phyloP scores from a whole-genome alignment of 2,113 vertebrate genomes.

The Hymenochirus boettgeri region DNA sequence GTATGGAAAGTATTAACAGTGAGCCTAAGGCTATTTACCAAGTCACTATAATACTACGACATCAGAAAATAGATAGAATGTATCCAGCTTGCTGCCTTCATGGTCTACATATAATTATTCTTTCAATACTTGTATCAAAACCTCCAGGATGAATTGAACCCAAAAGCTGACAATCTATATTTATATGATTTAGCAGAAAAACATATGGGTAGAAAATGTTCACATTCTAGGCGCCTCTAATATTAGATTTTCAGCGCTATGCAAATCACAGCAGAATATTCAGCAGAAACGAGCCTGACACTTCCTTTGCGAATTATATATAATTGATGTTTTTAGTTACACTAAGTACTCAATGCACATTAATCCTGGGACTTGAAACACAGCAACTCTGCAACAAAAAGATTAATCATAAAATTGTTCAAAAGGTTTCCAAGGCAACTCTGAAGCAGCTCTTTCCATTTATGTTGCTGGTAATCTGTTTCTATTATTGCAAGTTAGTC shows the following conservation, averaged over 20 bases:
- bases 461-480: background rate
- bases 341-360: slow-evolving; percentile 1
- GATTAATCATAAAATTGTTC: background rate
- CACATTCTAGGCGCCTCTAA: background rate
- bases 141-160: too few species aligned
- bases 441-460: background rate
- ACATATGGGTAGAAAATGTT: too few species aligned
- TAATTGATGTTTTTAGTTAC: slow-evolving; percentile 24
- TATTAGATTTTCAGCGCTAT: background rate
- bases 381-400: slow-evolving; percentile 10
- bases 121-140: too few species aligned
- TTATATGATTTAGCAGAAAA: too few species aligned
- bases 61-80: too few species aligned
- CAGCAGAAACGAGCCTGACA: slow-evolving; percentile 5
- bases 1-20: too few species aligned
- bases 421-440: slow-evolving; percentile 10
- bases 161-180: too few species aligned
- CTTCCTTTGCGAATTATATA: background rate
- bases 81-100: too few species aligned
- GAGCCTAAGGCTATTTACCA: too few species aligned
- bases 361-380: slow-evolving; percentile 1
- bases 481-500: slow-evolving; percentile 1
- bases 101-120: too few species aligned
- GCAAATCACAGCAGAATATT: background rate
- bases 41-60: too few species aligned